Evolutionary conservation across 2,888 invertebrate species (phyloP).

Genomic region (Eulithis prunata): DNA sequence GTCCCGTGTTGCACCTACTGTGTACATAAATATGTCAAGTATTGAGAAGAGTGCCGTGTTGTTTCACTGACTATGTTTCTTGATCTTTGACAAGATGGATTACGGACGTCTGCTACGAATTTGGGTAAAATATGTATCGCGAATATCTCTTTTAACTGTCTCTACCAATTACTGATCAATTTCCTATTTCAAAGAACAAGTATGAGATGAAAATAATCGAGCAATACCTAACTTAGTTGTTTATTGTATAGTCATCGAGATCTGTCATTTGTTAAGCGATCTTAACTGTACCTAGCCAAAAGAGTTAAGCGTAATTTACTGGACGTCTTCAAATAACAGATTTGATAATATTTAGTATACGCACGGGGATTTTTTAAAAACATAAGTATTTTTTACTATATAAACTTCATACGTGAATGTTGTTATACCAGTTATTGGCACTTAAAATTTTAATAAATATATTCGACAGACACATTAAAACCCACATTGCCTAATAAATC

Average conservation of each 20-base stretch:
- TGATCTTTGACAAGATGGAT: conserved; percentile 60
- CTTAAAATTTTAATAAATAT: conserved; percentile 1
- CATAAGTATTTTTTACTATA: neutral
- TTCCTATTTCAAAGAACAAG: neutral
- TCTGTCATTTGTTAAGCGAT: neutral
- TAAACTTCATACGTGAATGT: too few relatives aligned
- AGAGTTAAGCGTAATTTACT: neutral
- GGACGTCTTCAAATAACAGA: neutral
- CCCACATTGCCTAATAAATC: conserved; percentile 20
- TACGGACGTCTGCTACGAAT: conserved; percentile 37
- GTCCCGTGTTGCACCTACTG: conserved; percentile 81
- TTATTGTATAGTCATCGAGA: too few relatives aligned
- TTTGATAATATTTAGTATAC: neutral
- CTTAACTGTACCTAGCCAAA: neutral
- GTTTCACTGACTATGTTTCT: conserved; percentile 57
- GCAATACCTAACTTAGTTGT: too few relatives aligned
- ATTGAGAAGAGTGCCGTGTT: conserved; percentile 75
- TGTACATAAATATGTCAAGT: conserved; percentile 84
- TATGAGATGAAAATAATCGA: neutral
- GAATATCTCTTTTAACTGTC: conserved; percentile 25
- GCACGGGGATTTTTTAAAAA: neutral
- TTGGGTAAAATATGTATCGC: conserved; percentile 35
- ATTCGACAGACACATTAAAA: conserved; percentile 15
- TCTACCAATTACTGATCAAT: conserved; percentile 13
- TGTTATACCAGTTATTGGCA: too few relatives aligned